Evolutionary conservation across 2,113 vertebrate species (phyloP).

Genomic region (Plectropomus leopardus): DNA sequence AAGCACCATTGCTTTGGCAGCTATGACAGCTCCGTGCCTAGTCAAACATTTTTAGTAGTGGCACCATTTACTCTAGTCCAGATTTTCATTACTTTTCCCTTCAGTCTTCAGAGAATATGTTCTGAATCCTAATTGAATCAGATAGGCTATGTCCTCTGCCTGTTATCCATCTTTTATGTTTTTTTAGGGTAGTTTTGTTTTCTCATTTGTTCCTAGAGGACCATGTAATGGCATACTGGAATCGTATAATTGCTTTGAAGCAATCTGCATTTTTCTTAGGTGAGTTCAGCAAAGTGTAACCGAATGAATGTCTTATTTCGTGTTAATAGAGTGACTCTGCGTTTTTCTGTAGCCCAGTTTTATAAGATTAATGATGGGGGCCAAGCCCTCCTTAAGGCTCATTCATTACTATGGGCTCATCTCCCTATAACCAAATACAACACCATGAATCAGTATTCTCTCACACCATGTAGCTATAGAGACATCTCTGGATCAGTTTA

Average conservation of each 20-base stretch:
- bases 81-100: constrained; percentile 25
- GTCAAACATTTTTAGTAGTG: constrained; percentile 44
- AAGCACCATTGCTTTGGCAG: constrained; percentile 25
- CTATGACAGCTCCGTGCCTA: constrained; percentile 37
- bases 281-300: constrained; percentile 61
- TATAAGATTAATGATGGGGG: constrained; percentile 76
- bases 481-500: constrained; percentile 48
- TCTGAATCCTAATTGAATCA: constrained; percentile 47
- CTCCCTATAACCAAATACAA: constrained; percentile 71
- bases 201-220: constrained; percentile 40
- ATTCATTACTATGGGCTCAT: constrained; percentile 76
- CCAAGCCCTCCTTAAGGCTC: constrained; percentile 72
- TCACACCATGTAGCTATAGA: constrained; percentile 16
- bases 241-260: constrained; percentile 62
- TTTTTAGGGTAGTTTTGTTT: constrained; percentile 19
- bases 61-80: constrained; percentile 24
- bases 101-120: constrained; percentile 4
- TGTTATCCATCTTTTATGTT: constrained; percentile 33
- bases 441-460: constrained; percentile 74
- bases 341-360: constrained; percentile 59
- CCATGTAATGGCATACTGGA: constrained; percentile 41
- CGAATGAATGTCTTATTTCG: constrained; percentile 73
- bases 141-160: constrained; percentile 4
- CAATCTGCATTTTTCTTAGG: constrained; percentile 55
- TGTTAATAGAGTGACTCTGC: constrained; percentile 74